Percentiles rank a stretch among this genome's conserved stretches.
These are phyloP conservation scores for Ptychodera flava DNA, from an alignment of 35 echinoderm and acorn worm genomes.

Conservation along the genomic window DNA sequence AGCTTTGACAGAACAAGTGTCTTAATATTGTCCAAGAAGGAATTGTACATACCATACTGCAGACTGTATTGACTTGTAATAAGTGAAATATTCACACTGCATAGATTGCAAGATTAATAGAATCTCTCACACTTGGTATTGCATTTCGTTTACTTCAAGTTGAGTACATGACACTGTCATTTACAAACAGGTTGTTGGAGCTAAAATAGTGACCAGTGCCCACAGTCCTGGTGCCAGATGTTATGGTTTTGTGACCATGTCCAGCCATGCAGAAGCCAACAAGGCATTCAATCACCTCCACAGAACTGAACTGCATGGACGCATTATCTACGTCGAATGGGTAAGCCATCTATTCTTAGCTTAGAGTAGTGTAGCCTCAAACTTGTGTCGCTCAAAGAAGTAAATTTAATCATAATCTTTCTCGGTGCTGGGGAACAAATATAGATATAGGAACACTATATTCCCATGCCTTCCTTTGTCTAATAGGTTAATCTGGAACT, in stretches of 20 bases:
- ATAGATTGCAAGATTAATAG: too few species aligned
- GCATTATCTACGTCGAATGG: constrained; percentile 93
- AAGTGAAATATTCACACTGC: too few species aligned
- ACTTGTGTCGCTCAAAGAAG: background rate
- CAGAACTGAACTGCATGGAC: constrained; percentile 79
- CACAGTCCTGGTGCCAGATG: constrained; percentile 79
- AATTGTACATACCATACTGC: too few species aligned
- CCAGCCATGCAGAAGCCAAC: constrained; percentile 66
- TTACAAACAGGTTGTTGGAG: constrained; percentile 70
- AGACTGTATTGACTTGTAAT: too few species aligned
- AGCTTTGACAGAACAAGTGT: too few species aligned
- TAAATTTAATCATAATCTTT: background rate
- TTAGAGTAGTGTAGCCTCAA: background rate
- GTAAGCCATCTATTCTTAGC: too few species aligned
- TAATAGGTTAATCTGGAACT: background rate
- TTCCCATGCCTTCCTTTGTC: background rate
- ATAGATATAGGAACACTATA: background rate
- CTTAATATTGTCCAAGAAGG: too few species aligned
- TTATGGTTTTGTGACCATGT: constrained; percentile 97
- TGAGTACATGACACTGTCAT: background rate
- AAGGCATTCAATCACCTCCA: constrained; percentile 88
- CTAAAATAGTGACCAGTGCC: constrained; percentile 94
- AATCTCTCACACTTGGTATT: too few species aligned
- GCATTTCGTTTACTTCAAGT: too few species aligned
- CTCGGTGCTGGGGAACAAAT: background rate